Evolutionary conservation across 2,797 vertebrate genomes (phyloP).

Genomic region (Chaenodraco wilsoni): DNA sequence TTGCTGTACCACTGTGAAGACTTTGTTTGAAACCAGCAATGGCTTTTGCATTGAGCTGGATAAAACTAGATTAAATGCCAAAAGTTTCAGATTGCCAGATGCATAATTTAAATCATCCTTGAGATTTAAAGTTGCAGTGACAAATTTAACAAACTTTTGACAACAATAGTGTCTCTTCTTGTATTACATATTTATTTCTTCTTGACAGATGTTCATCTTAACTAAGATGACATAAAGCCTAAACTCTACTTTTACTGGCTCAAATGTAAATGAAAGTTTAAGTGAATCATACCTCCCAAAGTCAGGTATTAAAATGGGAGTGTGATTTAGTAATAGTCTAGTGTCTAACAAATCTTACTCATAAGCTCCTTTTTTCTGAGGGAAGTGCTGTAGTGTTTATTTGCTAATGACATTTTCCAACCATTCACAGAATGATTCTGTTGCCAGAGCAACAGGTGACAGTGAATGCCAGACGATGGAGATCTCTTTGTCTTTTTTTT

Average conservation of each 20-base stretch:
- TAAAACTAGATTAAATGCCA: neutral
- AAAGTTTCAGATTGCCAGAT: neutral
- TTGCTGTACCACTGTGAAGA: too few relatives aligned
- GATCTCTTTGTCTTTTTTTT: constrained; percentile 34
- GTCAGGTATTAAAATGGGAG: constrained; percentile 16
- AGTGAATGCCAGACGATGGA: constrained; percentile 33
- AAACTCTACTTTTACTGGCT: neutral
- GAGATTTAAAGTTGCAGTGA: neutral
- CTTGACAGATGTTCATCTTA: neutral
- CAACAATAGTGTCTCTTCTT: neutral
- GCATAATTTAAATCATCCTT: neutral
- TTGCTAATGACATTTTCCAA: constrained; percentile 59
- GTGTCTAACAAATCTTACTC: constrained; percentile 13
- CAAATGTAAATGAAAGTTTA: constrained; percentile 11
- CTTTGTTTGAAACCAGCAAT: neutral
- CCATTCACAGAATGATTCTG: constrained; percentile 43
- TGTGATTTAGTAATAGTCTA: constrained; percentile 25
- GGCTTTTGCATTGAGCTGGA: neutral
- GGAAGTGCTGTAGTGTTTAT: constrained; percentile 35
- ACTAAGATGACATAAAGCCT: neutral
- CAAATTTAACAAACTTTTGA: neutral
- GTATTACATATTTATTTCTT: neutral
- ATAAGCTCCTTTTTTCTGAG: constrained; percentile 18
- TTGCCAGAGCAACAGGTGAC: constrained; percentile 68
- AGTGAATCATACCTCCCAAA: constrained; percentile 18